Conservation (phyloP, 2,797 vertebrate species). For the Hirundo rustica region DNA sequence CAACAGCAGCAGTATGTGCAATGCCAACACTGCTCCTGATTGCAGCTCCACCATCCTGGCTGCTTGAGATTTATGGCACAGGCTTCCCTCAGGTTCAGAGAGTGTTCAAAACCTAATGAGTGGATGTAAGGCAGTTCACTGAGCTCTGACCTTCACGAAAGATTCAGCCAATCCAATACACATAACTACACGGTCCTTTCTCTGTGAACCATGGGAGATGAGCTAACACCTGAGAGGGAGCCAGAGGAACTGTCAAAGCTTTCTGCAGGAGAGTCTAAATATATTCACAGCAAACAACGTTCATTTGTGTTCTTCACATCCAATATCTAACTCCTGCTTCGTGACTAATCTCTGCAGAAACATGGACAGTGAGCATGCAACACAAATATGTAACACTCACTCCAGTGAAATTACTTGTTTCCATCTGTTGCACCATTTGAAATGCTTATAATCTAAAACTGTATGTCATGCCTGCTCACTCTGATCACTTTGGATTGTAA, state of each 20-base stretch:
- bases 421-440: constrained; percentile 1
- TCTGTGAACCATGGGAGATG: not conserved
- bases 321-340: not conserved
- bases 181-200: not conserved
- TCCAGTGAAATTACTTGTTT: constrained; percentile 21
- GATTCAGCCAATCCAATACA: not conserved
- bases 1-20: not conserved
- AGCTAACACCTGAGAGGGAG: not conserved
- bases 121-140: not conserved
- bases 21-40: not conserved
- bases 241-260: not conserved
- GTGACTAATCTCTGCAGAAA: not conserved
- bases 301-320: not conserved
- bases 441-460: not conserved
- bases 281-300: not conserved
- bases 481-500: not conserved
- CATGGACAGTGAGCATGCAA: not conserved
- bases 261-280: not conserved
- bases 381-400: not conserved
- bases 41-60: not conserved
- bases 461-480: not conserved
- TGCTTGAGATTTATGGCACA: not conserved
- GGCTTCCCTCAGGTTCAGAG: not conserved
- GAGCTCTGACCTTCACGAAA: not conserved
- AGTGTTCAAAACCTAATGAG: not conserved